Evolutionary conservation across 2,797 vertebrate genomes (phyloP), one percentile per base, ranked within the genome.

Genomic region (Gallinago stenura): DNA sequence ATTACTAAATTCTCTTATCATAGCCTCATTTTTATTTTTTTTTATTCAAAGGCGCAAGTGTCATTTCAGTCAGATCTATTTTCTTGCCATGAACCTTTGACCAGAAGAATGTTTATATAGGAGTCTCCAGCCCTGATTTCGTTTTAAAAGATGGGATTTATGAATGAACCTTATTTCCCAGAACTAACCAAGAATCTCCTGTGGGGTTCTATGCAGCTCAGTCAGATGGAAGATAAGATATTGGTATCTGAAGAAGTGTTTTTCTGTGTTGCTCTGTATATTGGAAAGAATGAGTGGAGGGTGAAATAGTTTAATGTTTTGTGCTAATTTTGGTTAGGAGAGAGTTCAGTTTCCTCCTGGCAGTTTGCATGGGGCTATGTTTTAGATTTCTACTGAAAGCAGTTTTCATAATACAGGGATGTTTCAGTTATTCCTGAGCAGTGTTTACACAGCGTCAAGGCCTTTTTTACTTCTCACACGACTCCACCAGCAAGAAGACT

Each of bases 211-310:
- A 5, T 48, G 19, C 6, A 65, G 18, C 26, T 61, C 50, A 33
- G 7, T 30, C 9, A 39, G 18, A 37, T 7, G 12, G 8, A 83
- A 78, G 22, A 43, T 20, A 70, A 50, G 22, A 30, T 16, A 12
- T 0, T 7, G 10, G 21, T 62, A 6, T 45, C 19, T 53, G 62
- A 45, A 81, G 10, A 90, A 64, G 2, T 20, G 4, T 13, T 86
- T 28, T 76, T 62, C 9, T 26, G 16, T 3, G 41, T 20, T n/a
- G 14, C 4, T 5, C 3, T 43, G 13, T 12, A n/a, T n/a, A n/a
- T 10, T 61, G 9, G 43, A 82, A 70, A 73, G 60, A 20, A 50
- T 0, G 0, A 2, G 7, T n/a, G 20, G 30, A 45, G 2, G 6
- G 2, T 28, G 8, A 83, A 76, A 89, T 37, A 53, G 3, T 51